phyloP scores from a whole-genome alignment of 2,797 vertebrate species.

The Cyprinodon diabolis region DNA sequence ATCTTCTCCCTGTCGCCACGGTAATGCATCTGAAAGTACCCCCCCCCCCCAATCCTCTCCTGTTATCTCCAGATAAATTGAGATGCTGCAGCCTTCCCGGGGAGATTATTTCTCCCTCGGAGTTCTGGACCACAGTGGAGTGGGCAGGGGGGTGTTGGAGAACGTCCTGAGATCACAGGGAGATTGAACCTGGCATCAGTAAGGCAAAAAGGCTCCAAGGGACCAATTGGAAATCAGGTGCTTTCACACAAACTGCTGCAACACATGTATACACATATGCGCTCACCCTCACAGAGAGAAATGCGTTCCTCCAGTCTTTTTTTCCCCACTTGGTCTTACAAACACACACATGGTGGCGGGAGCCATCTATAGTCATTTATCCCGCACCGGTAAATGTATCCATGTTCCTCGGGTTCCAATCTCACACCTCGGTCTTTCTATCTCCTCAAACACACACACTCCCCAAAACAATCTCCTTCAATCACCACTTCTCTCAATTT shows the following conservation, averaged over 20 bases:
- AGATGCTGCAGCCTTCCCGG: slow-evolving; percentile 61
- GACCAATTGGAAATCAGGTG: slow-evolving; percentile 74
- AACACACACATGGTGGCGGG: slow-evolving; percentile 33
- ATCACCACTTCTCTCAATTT: slow-evolving; percentile 65
- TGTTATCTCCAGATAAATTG: slow-evolving; percentile 64
- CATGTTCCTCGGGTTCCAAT: slow-evolving; percentile 66
- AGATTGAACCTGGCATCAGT: slow-evolving; percentile 80
- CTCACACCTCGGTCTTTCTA: slow-evolving; percentile 64
- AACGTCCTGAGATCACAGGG: slow-evolving; percentile 68
- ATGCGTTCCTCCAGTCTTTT: slow-evolving; percentile 13
- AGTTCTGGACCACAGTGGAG: slow-evolving; percentile 51
- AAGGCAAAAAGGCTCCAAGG: slow-evolving; percentile 68
- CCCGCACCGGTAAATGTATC: slow-evolving; percentile 71
- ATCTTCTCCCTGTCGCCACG: slow-evolving; percentile 48
- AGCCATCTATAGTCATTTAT: slow-evolving; percentile 79
- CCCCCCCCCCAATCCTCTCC: slow-evolving; percentile 17
- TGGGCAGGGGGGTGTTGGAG: slow-evolving; percentile 33
- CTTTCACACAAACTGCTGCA: slow-evolving; percentile 46
- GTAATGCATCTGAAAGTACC: slow-evolving; percentile 72
- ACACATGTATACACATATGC: slow-evolving; percentile 34
- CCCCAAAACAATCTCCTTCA: slow-evolving; percentile 78
- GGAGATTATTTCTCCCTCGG: slow-evolving; percentile 63
- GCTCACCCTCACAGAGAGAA: slow-evolving; percentile 9
- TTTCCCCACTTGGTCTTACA: background rate
- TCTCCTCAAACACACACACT: slow-evolving; percentile 61